Base-by-base conservation (phyloP, 2,888 invertebrate species). In the Tetragnatha montana region DNA sequence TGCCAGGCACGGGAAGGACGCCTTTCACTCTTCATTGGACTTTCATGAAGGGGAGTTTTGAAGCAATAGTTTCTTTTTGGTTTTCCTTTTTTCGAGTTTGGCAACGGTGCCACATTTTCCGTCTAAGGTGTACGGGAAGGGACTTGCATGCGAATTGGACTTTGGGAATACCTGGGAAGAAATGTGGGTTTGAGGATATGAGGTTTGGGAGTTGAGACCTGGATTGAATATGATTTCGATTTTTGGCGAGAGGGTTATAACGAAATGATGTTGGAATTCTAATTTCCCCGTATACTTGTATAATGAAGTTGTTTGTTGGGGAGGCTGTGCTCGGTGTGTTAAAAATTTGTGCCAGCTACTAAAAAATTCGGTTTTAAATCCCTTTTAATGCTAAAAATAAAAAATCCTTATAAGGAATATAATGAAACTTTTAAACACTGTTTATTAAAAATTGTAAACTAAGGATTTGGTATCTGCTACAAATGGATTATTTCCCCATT, bases 21-120 rank as follows among this genome's bases (percentile, higher is more conserved):
- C 86, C 80, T 86, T 86, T 86, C 80, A 86, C 86, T 86, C 86
- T 86, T 86, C 86, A 86, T 86, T 86, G 80, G 86, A 86, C 86
- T 86, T 86, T 86, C 86, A 86, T 86, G 86, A 86, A 80, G 68
- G 60, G 74, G 70, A 47, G 78, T 78, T 85, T 85, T 70, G 78
- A 50, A 49, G 70, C 69, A 70, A 51, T 50, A 21, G 47, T 85
- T 85, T 79, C 71, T 85, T 79, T 85, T 85, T 79, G 70, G 78
- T 79, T 85, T 78, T 35, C 35, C 35, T 35, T 4, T 35, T 4
- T 35, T 50, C 10, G 79, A 85, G 47, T 85, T 85, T 73, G 73
- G 74, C 49, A 60, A 73, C 22, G 73, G 60, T 74, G 82, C 73
- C 73, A 35, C 82, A 82, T 82, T 82, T 82, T 82, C 22, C 82